Evolutionary conservation across 2,888 invertebrate genomes (phyloP).

Genomic region (Gastracanthus pulcherrimus): DNA sequence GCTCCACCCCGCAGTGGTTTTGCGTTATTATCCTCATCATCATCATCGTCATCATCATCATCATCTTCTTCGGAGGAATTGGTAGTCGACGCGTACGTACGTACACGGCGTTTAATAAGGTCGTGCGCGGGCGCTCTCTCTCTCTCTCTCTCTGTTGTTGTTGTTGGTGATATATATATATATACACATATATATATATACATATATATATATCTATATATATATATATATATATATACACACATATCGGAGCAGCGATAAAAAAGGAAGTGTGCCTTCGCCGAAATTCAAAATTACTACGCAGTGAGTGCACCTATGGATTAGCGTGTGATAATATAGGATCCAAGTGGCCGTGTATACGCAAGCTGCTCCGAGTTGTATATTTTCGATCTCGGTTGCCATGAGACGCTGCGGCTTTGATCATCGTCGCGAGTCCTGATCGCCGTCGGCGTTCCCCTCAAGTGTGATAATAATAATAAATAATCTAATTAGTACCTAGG

Average conservation of each 20-base stretch:
- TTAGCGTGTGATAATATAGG: background rate
- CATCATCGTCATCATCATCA: conserved; percentile 19
- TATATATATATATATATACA: too few species aligned
- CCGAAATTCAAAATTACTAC: background rate
- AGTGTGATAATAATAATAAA: conserved; percentile 19
- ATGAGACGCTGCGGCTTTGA: conserved; percentile 20
- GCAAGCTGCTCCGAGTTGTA: background rate
- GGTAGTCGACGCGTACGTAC: background rate
- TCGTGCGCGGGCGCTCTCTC: too few species aligned
- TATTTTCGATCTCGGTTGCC: background rate
- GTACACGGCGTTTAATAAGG: conserved; percentile 17
- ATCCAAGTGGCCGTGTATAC: too few species aligned
- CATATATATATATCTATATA: too few species aligned
- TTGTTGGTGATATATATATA: background rate
- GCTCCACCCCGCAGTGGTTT: conserved; percentile 22
- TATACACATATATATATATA: too few species aligned
- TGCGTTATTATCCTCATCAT: conserved; percentile 12
- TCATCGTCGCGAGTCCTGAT: conserved; percentile 9
- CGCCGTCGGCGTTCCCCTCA: conserved; percentile 1
- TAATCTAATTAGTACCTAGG: background rate
- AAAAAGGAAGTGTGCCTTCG: background rate
- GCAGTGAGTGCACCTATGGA: conserved; percentile 24
- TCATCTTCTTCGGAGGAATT: conserved; percentile 1
- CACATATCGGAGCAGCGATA: background rate
- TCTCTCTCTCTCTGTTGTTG: background rate